Evolutionary conservation across 1,140 invertebrate genomes (phyloP), one percentile per base, ranked within the genome.

Genomic region (Microplitis mediator): DNA sequence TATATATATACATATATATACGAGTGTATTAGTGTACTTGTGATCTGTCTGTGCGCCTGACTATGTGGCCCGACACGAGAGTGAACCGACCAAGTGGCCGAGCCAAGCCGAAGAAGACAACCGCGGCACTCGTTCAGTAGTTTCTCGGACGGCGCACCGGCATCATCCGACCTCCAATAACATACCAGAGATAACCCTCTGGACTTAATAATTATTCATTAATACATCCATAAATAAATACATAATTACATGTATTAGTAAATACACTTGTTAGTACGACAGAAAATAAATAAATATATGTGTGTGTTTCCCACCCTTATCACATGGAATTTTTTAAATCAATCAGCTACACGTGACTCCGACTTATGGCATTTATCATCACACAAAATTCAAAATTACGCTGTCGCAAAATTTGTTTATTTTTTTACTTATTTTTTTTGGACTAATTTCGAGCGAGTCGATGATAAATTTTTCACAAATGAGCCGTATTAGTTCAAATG

Each of bases 101-200:
- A 84, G 82, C 79, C 81, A 60, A 79, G 82, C 78, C 79, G 80
- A 80, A 80, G 72, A 71, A 74, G 75, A 76, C 82, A 83, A 83
- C 83, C 81, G 81, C 84, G 83, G 79, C 80, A 83, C 79, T 85
- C 80, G 84, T 85, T 85, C 83, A 85, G 84, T 86, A 85, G 84
- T 85, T 85, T 85, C 83, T 85, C 84, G 84, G 83, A 85, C 84
- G 84, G 79, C 84, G 84, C 78, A 84, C 83, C 82, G 84, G 81
- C 84, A 84, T 75, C 81, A 83, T 86, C 84, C 81, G 82, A 84
- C 81, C 74, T 76, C 71, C 56, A 72, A 66, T 45, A 45, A 45
- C 11, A 45, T 50, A 50, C 75, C 75, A 73, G 75, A 75, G 74
- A 76, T 72, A 75, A 75, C 71, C 69, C 72, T 31, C 68, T 61